Evolutionary conservation across 2,797 vertebrate genomes (phyloP).

Genomic region (Periophthalmus magnuspinnatus): DNA sequence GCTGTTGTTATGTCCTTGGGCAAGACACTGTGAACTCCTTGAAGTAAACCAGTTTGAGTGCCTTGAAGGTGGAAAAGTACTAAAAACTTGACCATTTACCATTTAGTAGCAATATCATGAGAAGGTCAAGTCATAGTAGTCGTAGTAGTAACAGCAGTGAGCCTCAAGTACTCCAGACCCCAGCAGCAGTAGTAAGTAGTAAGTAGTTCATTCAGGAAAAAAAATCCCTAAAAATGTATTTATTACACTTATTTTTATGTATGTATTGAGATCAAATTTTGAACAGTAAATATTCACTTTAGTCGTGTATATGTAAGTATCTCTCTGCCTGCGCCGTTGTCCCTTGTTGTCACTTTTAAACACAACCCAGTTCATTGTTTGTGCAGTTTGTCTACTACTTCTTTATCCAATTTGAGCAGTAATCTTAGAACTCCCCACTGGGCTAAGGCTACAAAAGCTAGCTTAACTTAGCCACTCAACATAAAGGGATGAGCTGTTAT

Average conservation of each 20-base stretch:
- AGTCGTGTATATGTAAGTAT: slow-evolving; percentile 16
- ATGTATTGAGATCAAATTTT: not conserved
- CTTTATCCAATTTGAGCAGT: slow-evolving; percentile 66
- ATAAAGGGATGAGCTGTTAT: slow-evolving; percentile 44
- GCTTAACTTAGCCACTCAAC: slow-evolving; percentile 41
- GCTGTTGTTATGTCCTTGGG: no score
- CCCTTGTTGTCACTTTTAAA: slow-evolving; percentile 15
- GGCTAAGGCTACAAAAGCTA: slow-evolving; percentile 49
- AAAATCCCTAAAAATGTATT: no score
- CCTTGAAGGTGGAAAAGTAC: no score
- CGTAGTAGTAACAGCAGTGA: not conserved
- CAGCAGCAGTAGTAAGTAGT: no score
- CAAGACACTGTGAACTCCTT: no score
- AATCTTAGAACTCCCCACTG: slow-evolving; percentile 61
- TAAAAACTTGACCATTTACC: no score
- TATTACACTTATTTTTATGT: no score
- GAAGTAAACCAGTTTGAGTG: no score
- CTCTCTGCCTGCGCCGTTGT: slow-evolving; percentile 18
- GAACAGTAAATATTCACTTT: not conserved
- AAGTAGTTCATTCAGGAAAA: no score
- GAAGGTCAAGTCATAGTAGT: no score
- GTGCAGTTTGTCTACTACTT: slow-evolving; percentile 62
- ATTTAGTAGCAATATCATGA: not conserved
- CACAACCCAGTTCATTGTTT: slow-evolving; percentile 1
- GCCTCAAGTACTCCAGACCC: not conserved